Evolutionary conservation across 2,113 vertebrate genomes (phyloP).

Genomic region (Elephantulus edwardii): DNA sequence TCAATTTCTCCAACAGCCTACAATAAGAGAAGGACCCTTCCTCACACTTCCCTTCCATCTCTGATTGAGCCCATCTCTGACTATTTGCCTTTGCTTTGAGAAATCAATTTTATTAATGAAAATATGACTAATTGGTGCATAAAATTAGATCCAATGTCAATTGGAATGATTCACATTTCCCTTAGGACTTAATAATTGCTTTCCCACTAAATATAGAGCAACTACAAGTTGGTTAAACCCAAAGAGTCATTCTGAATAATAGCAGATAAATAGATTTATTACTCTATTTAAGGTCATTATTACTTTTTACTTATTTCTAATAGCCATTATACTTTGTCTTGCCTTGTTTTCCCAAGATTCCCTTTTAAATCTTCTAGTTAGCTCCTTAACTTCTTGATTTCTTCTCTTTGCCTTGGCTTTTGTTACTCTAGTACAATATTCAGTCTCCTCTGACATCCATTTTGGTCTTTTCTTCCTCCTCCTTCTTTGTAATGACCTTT

Average conservation of each 20-base stretch:
- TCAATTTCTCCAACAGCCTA: too few relatives aligned
- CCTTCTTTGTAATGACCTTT: too few relatives aligned
- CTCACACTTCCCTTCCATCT: neutral
- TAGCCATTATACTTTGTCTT: too few relatives aligned
- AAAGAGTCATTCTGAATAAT: constrained; percentile 10
- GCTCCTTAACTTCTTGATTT: too few relatives aligned
- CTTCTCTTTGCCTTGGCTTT: too few relatives aligned
- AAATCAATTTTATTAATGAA: constrained; percentile 53
- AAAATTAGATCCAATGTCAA: constrained; percentile 11
- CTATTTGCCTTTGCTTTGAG: neutral
- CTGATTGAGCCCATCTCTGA: neutral
- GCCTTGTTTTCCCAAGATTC: too few relatives aligned
- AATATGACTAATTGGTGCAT: neutral
- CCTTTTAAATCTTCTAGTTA: too few relatives aligned
- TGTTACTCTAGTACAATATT: too few relatives aligned
- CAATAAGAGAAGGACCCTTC: neutral
- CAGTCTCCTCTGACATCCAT: too few relatives aligned
- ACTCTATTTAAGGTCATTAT: neutral
- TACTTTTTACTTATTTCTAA: constrained; percentile 19
- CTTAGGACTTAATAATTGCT: constrained; percentile 25
- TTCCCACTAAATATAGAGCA: neutral
- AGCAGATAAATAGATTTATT: neutral
- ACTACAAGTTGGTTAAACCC: neutral
- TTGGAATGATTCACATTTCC: constrained; percentile 18
- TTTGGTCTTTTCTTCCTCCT: too few relatives aligned